Evolutionary conservation across 2,113 vertebrate genomes (phyloP).

Genomic region (Canis aureus): DNA sequence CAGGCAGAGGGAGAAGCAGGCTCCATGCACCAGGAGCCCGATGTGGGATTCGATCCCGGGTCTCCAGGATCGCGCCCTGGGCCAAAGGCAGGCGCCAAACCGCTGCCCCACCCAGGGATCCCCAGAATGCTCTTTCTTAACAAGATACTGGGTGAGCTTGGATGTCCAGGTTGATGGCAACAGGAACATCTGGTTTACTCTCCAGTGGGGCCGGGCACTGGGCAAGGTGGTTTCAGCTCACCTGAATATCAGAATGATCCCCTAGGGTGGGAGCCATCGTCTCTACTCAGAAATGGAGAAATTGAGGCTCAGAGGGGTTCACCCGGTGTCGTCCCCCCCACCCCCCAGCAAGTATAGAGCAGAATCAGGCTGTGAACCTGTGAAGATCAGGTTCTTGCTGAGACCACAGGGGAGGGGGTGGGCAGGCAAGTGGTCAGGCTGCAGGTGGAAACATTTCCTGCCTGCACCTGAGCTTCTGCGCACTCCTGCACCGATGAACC

Average conservation of each 20-base stretch:
- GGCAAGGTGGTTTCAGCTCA: background rate
- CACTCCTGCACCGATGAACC: background rate
- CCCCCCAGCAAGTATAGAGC: background rate
- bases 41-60: background rate
- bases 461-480: too few species aligned
- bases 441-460: too few species aligned
- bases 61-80: fast-evolving
- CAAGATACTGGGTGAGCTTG: background rate
- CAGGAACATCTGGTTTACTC: background rate
- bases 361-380: background rate
- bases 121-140: background rate
- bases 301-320: background rate
- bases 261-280: background rate
- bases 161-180: background rate
- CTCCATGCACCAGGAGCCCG: background rate
- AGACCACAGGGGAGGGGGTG: background rate
- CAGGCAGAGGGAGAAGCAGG: background rate
- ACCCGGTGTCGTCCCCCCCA: too few species aligned
- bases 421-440: background rate
- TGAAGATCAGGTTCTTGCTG: too few species aligned
- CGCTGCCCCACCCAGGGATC: too few species aligned
- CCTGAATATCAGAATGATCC: background rate
- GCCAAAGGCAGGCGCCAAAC: fast-evolving
- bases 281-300: background rate
- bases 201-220: background rate